Evolutionary conservation across 2,797 vertebrate species (phyloP), one percentile per base, ranked within the genome.

Genomic region (Pangasius sanitwongsei): DNA sequence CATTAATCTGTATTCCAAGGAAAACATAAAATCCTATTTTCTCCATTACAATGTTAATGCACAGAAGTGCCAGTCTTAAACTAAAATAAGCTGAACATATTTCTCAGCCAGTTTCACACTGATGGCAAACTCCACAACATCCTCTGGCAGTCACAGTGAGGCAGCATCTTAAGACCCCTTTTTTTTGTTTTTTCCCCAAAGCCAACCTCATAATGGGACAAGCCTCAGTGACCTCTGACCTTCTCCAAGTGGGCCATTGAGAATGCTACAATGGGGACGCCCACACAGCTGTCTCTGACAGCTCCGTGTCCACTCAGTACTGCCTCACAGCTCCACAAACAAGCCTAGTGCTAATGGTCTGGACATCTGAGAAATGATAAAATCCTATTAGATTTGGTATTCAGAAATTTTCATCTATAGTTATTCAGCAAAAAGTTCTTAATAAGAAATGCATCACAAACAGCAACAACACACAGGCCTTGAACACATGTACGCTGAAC

Each of bases 261-360:
- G 89, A 92, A 84, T 84, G 70, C 72, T 89, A 93, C 89, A 92
- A 91, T 92, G 87, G 91, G 89, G 70, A 48, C 0, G 57, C 89
- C 88, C 23, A 88, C 90, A 91, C 95, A 96, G 93, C 92, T 95
- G 94, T 92, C 91, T 87, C 88, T 83, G 89, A 86, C 78, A 88
- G 89, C 28, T 87, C 77, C 59, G 44, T 85, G 83, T 91, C 83
- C 88, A 18, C 34, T 67, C 37, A 61, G 41, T 44, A 83, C n/a
- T 82, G 67, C n/a, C 77, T 74, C 65, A 50, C 83, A 15, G 59
- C 9, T 86, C 28, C 75, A 89, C n/a, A 86, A 53, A 61, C n/a
- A 82, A 82, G 37, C 23, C 83, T 86, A 15, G 9, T 8, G 48
- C 50, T 31, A 78, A 88, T 23, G 57, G 23, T 69, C 67, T 89